A percentile compares a stretch with the other conserved stretches of the same genome.
These are phyloP conservation scores for Chamaea fasciata DNA, from an alignment of 2,113 vertebrate species.

Conservation along the genomic window DNA sequence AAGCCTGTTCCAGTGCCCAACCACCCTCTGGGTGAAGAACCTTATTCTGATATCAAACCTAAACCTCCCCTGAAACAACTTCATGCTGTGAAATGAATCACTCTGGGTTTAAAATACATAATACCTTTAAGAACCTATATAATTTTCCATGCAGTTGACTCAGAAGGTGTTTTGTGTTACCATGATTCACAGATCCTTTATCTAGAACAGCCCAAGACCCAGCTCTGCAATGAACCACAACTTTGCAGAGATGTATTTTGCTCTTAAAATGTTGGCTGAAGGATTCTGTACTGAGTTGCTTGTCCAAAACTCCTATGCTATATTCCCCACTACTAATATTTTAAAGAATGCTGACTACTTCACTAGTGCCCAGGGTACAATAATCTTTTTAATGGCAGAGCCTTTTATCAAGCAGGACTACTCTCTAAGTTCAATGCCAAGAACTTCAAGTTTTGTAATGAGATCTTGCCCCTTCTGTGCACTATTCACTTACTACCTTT, in stretches of 20 bases:
- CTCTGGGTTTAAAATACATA: neutral
- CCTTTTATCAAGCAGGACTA: neutral
- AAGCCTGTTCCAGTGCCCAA: neutral
- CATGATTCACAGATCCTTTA: neutral
- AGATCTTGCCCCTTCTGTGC: neutral
- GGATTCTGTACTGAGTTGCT: neutral
- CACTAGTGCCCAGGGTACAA: neutral
- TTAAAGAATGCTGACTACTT: neutral
- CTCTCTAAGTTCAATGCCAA: neutral
- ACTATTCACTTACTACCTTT: neutral
- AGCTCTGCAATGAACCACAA: neutral
- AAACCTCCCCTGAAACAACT: neutral
- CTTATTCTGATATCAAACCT: neutral
- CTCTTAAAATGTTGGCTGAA: neutral
- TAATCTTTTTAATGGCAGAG: neutral
- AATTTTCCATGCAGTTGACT: neutral
- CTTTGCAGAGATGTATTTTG: neutral
- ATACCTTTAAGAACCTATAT: neutral
- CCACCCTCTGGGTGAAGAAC: neutral
- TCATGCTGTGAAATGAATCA: neutral
- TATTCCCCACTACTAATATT: neutral
- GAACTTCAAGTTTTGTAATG: neutral
- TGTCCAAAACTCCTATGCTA: neutral
- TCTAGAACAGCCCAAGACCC: neutral
- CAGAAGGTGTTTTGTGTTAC: neutral